Evolutionary conservation across 2,113 vertebrate genomes (phyloP).

Genomic region (Xyrauchen texanus): DNA sequence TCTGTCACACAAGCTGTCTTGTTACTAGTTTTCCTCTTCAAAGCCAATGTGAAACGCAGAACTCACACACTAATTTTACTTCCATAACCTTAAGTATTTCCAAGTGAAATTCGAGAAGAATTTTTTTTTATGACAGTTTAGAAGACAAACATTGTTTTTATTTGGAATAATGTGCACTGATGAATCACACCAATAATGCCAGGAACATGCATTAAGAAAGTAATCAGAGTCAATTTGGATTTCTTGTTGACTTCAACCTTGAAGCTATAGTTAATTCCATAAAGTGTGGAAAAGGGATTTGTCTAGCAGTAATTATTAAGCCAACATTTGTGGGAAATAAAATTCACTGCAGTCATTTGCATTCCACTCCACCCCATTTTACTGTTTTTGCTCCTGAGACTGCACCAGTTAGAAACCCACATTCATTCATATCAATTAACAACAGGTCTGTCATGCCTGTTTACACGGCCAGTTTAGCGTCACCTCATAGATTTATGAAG

Average conservation of each 20-base stretch:
- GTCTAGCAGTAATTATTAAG: neutral
- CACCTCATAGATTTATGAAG: constrained; percentile 30
- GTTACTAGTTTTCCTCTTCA: constrained; percentile 8
- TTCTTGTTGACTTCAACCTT: no score
- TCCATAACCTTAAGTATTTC: no score
- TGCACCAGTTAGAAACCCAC: constrained; percentile 28
- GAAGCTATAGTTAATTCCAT: no score
- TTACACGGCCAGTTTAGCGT: constrained; percentile 26
- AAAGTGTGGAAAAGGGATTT: no score
- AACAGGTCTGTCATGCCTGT: constrained; percentile 31
- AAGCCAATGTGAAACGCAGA: neutral
- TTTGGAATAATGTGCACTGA: no score
- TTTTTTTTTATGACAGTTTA: no score
- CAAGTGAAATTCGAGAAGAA: no score
- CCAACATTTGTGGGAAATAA: neutral
- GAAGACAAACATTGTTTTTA: no score
- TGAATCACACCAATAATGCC: no score
- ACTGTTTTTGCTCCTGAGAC: constrained; percentile 27
- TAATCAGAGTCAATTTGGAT: no score
- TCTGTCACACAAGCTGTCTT: neutral
- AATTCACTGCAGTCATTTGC: constrained; percentile 28
- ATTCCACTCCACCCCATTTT: constrained; percentile 36
- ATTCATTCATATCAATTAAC: constrained; percentile 43
- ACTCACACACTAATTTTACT: no score
- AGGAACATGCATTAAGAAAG: no score